A percentile compares a stretch with the other conserved stretches of the same genome.
These are phyloP conservation scores for Meriones unguiculatus DNA, from an alignment of 2,113 vertebrate genomes.

Conservation along the genomic window DNA sequence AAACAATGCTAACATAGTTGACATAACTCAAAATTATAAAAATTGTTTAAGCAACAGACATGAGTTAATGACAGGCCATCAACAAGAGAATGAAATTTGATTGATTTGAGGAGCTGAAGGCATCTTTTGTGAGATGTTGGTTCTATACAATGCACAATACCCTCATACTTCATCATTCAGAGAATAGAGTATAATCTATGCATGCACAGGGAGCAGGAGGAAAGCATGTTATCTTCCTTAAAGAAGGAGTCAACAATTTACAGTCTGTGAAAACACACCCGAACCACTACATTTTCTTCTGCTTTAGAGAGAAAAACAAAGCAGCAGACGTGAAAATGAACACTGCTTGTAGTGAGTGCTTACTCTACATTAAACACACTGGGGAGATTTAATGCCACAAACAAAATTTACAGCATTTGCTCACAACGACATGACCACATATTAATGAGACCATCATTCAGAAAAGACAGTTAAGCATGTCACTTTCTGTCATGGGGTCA, in stretches of 20 bases:
- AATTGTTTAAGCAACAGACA: neutral
- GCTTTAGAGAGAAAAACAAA: neutral
- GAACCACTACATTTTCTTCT: neutral
- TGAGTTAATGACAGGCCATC: neutral
- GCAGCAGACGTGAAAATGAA: neutral
- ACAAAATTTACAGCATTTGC: neutral
- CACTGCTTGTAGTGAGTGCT: neutral
- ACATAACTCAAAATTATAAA: conserved; percentile 35
- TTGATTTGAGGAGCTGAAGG: neutral
- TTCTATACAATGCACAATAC: neutral
- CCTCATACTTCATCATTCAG: neutral
- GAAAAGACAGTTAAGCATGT: neutral
- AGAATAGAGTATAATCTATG: neutral
- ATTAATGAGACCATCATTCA: neutral
- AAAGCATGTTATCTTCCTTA: neutral
- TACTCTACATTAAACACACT: neutral
- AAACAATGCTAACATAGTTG: neutral
- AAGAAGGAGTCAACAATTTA: neutral
- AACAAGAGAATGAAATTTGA: neutral
- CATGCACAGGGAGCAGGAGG: neutral
- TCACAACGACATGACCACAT: neutral
- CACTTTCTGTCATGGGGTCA: neutral
- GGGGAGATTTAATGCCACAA: neutral
- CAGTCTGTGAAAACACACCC: conserved; percentile 18
- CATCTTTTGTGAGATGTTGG: neutral